Conservation (phyloP, 2,113 vertebrate species). For the Lathamus discolor region DNA sequence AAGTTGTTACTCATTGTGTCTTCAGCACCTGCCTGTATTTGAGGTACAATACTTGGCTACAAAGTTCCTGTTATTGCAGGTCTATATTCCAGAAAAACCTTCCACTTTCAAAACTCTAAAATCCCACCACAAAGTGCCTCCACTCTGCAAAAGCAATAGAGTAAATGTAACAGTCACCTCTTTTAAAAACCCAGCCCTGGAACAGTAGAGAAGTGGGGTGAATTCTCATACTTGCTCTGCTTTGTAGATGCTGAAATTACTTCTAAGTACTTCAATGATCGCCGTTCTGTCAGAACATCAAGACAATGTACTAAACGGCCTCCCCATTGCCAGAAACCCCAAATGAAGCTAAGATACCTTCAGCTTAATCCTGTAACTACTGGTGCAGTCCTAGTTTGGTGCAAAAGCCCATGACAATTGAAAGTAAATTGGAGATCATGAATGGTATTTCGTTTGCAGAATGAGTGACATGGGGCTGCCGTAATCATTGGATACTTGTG, state of each 20-base stretch:
- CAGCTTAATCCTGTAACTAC: conserved; percentile 42
- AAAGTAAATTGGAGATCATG: conserved; percentile 52
- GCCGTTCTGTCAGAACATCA: conserved; percentile 44
- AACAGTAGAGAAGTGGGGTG: neutral
- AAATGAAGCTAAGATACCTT: conserved; percentile 51
- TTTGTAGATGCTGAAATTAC: conserved; percentile 40
- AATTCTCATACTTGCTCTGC: neutral
- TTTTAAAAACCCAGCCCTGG: conserved; percentile 1
- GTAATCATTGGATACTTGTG: conserved; percentile 56
- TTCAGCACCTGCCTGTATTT: neutral
- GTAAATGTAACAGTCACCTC: neutral
- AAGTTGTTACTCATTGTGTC: neutral
- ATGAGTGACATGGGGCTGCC: conserved; percentile 62
- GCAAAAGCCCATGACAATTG: conserved; percentile 22
- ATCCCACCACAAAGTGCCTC: neutral
- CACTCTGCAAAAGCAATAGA: neutral
- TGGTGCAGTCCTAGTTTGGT: conserved; percentile 16
- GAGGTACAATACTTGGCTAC: neutral
- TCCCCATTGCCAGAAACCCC: conserved; percentile 56
- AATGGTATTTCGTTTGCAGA: conserved; percentile 13
- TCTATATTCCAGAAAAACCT: neutral
- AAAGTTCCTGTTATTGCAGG: neutral
- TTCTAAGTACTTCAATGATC: conserved; percentile 34
- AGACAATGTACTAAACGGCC: conserved; percentile 44
- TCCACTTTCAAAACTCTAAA: neutral